Evolutionary conservation across 2,113 vertebrate species (phyloP).

Genomic region (Laticauda laticaudata): DNA sequence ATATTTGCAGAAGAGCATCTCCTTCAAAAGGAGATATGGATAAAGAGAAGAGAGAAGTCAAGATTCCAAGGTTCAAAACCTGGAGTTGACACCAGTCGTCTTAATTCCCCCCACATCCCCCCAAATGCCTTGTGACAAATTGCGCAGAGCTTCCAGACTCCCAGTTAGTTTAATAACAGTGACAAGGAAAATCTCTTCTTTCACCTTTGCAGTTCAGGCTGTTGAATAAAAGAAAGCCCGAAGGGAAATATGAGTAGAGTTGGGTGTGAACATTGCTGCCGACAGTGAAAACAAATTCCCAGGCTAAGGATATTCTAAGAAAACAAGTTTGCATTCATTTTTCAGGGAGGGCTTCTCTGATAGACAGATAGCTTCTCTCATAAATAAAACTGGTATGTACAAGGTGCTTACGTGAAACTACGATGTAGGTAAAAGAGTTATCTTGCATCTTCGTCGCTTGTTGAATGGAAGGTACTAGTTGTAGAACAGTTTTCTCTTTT

Average conservation of each 20-base stretch:
- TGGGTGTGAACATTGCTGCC: background rate
- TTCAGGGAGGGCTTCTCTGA: background rate
- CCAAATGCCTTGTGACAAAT: too few relatives aligned
- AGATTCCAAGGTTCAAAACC: background rate
- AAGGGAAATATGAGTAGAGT: background rate
- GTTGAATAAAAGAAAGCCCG: background rate
- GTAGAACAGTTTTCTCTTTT: background rate
- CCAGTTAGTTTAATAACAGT: background rate
- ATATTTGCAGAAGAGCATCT: background rate
- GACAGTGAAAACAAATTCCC: background rate
- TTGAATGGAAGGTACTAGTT: background rate
- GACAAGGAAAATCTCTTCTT: background rate
- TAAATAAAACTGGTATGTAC: background rate
- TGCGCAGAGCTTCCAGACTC: background rate
- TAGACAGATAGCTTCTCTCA: background rate
- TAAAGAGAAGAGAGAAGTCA: background rate
- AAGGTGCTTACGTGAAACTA: background rate
- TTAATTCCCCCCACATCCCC: too few relatives aligned
- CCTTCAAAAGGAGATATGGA: too few relatives aligned
- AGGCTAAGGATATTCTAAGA: background rate
- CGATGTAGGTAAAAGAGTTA: background rate
- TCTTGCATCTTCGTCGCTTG: background rate
- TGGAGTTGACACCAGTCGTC: background rate
- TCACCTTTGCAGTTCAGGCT: background rate
- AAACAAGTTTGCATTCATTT: background rate